Percentiles rank a stretch among this genome's conserved stretches.
These are phyloP conservation scores for Lasioglossum villosulum DNA, from an alignment of 2,888 invertebrate genomes.

Conservation along the genomic window DNA sequence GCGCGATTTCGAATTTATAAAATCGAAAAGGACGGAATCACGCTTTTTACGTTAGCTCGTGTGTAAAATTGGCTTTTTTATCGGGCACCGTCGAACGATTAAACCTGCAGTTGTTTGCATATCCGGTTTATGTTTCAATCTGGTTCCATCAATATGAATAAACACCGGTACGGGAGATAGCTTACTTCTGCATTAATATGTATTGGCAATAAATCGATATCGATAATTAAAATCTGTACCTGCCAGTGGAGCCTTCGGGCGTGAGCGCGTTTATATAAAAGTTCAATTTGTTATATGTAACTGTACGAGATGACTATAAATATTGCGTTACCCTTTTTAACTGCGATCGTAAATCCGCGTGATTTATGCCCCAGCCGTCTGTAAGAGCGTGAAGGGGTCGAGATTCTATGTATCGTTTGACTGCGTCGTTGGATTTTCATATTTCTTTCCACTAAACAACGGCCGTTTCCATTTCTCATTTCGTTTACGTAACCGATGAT, in stretches of 20 bases:
- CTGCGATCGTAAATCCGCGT: conserved; percentile 82
- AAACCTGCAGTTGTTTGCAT: conserved; percentile 77
- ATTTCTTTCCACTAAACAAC: conserved; percentile 62
- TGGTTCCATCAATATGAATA: conserved; percentile 82
- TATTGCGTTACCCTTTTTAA: conserved; percentile 83
- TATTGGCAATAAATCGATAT: conserved; percentile 84
- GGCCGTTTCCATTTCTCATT: conserved; percentile 22
- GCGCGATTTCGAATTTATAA: conserved; percentile 8
- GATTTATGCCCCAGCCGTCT: conserved; percentile 78
- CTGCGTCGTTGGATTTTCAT: conserved; percentile 70
- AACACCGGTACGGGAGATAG: conserved; percentile 78
- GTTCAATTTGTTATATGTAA: conserved; percentile 84
- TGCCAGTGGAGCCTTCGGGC: conserved; percentile 52
- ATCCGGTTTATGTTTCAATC: conserved; percentile 82
- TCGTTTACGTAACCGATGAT: conserved; percentile 24
- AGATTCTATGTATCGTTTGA: conserved; percentile 57
- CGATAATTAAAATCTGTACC: conserved; percentile 84
- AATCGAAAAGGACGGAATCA: conserved; percentile 36
- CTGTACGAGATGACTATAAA: conserved; percentile 83
- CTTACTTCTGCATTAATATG: conserved; percentile 80
- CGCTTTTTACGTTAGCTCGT: conserved; percentile 39
- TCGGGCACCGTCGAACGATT: conserved; percentile 65
- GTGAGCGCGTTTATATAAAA: conserved; percentile 80
- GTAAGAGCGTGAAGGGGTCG: conserved; percentile 60
- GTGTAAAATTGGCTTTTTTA: conserved; percentile 49